Percentiles rank a stretch among this genome's conserved stretches.
Conservation (phyloP, 1,140 invertebrate species). For the Nymphalis io region DNA sequence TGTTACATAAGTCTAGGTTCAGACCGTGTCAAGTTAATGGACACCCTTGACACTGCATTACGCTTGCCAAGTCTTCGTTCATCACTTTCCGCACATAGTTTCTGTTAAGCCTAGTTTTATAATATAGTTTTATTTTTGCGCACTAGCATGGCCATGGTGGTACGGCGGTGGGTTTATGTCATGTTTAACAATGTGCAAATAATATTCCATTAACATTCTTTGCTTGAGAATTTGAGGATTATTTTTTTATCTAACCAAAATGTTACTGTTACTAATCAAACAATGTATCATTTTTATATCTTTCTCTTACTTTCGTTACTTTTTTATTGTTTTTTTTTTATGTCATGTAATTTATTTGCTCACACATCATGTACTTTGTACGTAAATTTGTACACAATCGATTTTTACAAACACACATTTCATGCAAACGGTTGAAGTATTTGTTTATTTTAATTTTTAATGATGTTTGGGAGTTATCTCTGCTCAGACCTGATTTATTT, state of each 20-base stretch:
- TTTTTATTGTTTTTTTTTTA: background rate
- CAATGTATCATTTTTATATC: background rate
- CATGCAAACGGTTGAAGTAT: background rate
- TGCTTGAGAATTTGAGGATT: constrained; percentile 6
- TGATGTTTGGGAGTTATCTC: constrained; percentile 49
- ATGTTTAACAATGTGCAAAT: constrained; percentile 57
- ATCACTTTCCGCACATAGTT: constrained; percentile 15
- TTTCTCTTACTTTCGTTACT: background rate
- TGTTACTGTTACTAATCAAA: constrained; percentile 5
- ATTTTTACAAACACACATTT: constrained; percentile 12
- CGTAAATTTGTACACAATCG: background rate
- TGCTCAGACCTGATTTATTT: constrained; percentile 52
- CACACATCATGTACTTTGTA: constrained; percentile 5
- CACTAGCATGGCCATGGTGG: constrained; percentile 65
- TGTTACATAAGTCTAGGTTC: too few relatives aligned
- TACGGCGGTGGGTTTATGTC: constrained; percentile 77
- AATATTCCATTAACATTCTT: constrained; percentile 20
- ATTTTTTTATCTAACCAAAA: constrained; percentile 7
- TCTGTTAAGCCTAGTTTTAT: constrained; percentile 32
- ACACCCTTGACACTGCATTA: constrained; percentile 1
- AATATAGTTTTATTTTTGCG: constrained; percentile 45
- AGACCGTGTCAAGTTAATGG: background rate
- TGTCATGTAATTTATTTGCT: constrained; percentile 4
- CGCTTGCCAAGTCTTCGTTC: constrained; percentile 37
- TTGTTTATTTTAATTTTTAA: background rate